A percentile compares a stretch with the other conserved stretches of the same genome.
Evolutionary conservation across 2,797 vertebrate species (phyloP).

Genomic region (Peromyscus aztecus): DNA sequence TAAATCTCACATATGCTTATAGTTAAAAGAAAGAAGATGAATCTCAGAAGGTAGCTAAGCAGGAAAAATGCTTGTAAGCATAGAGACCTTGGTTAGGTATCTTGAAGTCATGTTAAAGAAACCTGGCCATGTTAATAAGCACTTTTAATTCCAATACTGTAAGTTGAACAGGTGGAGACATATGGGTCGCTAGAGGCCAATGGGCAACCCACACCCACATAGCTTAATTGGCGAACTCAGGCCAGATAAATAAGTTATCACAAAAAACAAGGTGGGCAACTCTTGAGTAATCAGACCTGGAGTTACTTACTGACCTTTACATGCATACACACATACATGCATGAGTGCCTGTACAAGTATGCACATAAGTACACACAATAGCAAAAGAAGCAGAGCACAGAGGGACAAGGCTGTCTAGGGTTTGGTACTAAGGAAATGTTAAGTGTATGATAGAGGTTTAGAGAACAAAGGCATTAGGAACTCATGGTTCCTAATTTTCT

Average conservation of each 20-base stretch:
- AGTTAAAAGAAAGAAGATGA: neutral
- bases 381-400: neutral
- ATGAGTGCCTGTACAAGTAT: rapidly evolving
- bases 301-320: neutral
- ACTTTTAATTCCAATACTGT: neutral
- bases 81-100: neutral
- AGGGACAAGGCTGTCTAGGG: neutral
- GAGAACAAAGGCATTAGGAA: neutral
- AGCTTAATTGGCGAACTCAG: neutral
- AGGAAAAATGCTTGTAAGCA: neutral
- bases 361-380: neutral
- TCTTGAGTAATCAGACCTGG: neutral
- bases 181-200: neutral
- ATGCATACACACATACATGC: neutral
- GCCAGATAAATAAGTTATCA: neutral
- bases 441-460: neutral
- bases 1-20: neutral
- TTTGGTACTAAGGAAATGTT: neutral
- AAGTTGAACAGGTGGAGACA: neutral
- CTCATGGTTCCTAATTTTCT: neutral
- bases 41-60: neutral
- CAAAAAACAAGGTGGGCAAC: neutral
- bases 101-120: neutral
- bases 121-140: neutral
- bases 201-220: neutral